These are phyloP conservation scores for Mirounga angustirostris DNA, from an alignment of 2,113 vertebrate species.

Conservation along the genomic window DNA sequence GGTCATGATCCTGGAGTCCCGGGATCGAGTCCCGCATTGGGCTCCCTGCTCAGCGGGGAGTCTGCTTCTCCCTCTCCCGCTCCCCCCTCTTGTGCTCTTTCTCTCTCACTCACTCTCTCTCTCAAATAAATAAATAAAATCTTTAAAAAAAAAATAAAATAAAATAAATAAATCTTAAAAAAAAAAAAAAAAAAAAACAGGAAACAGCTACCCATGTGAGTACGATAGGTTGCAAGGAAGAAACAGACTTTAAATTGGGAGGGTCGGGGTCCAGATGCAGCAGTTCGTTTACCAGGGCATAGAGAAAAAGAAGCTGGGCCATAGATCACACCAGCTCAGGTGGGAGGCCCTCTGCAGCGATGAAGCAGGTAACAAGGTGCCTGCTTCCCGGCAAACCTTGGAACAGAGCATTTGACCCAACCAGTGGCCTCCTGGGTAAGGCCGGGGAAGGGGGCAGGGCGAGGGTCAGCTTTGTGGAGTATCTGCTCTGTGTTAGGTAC, in stretches of 20 bases:
- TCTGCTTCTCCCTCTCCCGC: too few species aligned
- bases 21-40: too few species aligned
- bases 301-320: background rate
- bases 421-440: background rate
- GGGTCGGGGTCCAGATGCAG: background rate
- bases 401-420: background rate
- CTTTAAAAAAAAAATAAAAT: too few species aligned
- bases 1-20: too few species aligned
- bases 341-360: background rate
- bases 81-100: too few species aligned
- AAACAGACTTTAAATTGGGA: background rate
- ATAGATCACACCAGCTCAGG: background rate
- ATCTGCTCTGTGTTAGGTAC: background rate
- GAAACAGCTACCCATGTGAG: background rate
- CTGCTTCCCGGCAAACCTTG: background rate
- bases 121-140: too few species aligned
- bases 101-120: too few species aligned
- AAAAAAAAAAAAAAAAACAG: background rate
- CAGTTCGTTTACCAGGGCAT: background rate
- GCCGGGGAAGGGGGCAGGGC: accelerated
- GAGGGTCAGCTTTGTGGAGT: background rate
- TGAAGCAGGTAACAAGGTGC: background rate
- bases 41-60: too few species aligned
- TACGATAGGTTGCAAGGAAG: background rate
- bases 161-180: background rate